Evolutionary conservation across 2,113 vertebrate species (phyloP), one percentile per base, ranked within the genome.

Genomic region (Pleuronectes platessa): DNA sequence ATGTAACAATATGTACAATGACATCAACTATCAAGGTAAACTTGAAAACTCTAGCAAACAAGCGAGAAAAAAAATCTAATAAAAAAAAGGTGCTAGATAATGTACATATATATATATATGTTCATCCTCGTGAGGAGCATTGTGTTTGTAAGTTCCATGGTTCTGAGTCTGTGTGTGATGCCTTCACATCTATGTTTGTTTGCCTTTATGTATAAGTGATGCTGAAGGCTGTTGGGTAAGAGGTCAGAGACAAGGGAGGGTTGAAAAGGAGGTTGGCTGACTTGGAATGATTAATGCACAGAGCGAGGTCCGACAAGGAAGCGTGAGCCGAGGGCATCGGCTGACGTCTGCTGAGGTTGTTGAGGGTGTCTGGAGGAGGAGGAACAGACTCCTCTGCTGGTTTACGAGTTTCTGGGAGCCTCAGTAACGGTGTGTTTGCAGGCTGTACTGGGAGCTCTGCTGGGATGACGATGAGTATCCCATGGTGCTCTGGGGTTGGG

Each of bases 401-500:
- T 88, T 72, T 24, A 11, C 51, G 68, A 82, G 40, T 0, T 53
- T 59, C 35, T 0, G 12, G 67, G 61, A 40, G 74, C 74, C 65
- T 98, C 95, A 99, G 96, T 98, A 99, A 86, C 97, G 95, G 87
- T 99, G 97, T 69, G 96, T 93, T 92, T 97, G 97, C 83, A 98
- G 97, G 84, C 96, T 95, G 90, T 98, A 99, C 94, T 98, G 97
- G 61, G 97, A 93, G 81, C 96, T 97, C 93, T 98, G 98, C 93
- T 99, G 97, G 91, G 97, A 96, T 0, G 97, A 96, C 0, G 98
- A 95, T 4, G 97, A 95, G 90, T 98, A 98, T 92, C 97, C 97
- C 89, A 98, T 95, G 79, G 96, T 96, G 94, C 94, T 96, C 95
- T 99, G 97, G 87, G 98, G 94, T 94, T 99, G 98, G 76, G 95